phyloP scores from a whole-genome alignment of 2,888 invertebrate genomes.

The Pandemis corylana region DNA sequence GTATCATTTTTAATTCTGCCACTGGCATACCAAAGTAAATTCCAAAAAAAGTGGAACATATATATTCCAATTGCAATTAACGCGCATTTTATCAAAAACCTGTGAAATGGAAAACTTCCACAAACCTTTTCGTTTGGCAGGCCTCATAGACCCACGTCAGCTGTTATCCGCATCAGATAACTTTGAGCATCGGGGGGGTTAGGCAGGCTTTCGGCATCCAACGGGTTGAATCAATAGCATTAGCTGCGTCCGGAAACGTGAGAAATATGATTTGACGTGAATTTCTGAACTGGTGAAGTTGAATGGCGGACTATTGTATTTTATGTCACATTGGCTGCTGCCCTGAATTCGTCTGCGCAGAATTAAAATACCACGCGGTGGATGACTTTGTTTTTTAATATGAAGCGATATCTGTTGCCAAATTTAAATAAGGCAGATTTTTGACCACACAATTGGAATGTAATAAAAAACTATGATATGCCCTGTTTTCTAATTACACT shows the following conservation, averaged over 20 bases:
- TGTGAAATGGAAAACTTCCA: conserved; percentile 25
- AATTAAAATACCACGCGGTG: no score
- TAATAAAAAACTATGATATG: no score
- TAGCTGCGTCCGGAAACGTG: conserved; percentile 5
- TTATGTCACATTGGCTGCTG: background rate
- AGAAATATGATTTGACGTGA: conserved; percentile 31
- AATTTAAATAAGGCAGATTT: no score
- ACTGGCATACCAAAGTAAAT: no score
- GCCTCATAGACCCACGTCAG: conserved; percentile 37
- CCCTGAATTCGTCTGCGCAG: no score
- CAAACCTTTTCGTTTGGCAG: conserved; percentile 16
- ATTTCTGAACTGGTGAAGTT: conserved; percentile 7
- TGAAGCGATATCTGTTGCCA: no score
- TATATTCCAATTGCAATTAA: background rate
- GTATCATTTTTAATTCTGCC: no score
- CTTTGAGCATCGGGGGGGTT: conserved; percentile 32
- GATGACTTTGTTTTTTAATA: no score
- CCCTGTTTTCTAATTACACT: no score
- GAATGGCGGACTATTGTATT: background rate
- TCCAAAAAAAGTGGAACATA: no score
- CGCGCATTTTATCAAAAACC: conserved; percentile 22
- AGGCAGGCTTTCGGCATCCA: conserved; percentile 33
- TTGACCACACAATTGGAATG: no score
- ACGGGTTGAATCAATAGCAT: conserved; percentile 38
- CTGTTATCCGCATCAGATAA: conserved; percentile 42